Conservation (phyloP, 2,888 invertebrate species). For the Cheilosia vulpina region DNA sequence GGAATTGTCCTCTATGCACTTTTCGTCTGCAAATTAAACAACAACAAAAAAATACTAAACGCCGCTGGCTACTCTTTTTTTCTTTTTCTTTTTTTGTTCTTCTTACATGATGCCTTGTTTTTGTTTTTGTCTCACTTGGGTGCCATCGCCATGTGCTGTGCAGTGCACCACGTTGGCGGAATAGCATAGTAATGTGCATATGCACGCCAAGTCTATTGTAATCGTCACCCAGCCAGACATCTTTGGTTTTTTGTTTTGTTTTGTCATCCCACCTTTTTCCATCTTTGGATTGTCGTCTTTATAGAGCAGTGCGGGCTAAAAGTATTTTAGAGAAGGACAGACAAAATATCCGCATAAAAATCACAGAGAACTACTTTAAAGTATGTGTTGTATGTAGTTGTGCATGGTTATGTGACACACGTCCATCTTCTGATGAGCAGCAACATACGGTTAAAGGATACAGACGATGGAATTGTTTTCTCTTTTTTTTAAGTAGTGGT, state of each 20-base stretch:
- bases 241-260: constrained; percentile 2
- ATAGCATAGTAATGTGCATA: constrained; percentile 56
- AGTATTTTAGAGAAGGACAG: constrained; percentile 5
- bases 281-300: constrained; percentile 31
- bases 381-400: not conserved
- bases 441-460: not conserved
- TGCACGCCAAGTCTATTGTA: constrained; percentile 49
- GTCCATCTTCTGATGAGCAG: constrained; percentile 34
- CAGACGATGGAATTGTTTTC: constrained; percentile 15
- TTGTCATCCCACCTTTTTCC: constrained; percentile 3
- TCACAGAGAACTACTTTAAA: not conserved
- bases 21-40: constrained; percentile 61
- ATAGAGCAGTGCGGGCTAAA: constrained; percentile 10
- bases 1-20: constrained; percentile 40
- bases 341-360: constrained; percentile 37
- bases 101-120: constrained; percentile 2
- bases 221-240: constrained; percentile 47
- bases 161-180: constrained; percentile 36
- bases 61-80: constrained; percentile 33
- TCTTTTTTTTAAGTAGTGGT: constrained; percentile 28
- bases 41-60: constrained; percentile 47
- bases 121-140: constrained; percentile 17
- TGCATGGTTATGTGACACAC: constrained; percentile 45
- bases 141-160: constrained; percentile 41
- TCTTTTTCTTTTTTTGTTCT: constrained; percentile 4